Evolutionary conservation across 2,797 vertebrate species (phyloP).

Genomic region (Macroramphosus scolopax): DNA sequence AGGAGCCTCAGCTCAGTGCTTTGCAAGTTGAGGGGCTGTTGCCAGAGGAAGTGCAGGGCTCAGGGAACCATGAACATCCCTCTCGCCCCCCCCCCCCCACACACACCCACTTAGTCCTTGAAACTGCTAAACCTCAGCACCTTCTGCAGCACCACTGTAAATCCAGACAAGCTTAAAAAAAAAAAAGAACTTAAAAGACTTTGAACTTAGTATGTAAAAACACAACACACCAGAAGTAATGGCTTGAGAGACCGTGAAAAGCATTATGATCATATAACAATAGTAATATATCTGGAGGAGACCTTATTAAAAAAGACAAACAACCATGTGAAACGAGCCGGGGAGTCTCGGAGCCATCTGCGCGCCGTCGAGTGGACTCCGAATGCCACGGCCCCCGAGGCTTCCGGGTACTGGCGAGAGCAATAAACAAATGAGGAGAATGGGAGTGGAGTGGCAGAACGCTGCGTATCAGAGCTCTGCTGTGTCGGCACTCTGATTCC

Average conservation of each 20-base stretch:
- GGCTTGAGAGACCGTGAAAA: constrained; percentile 48
- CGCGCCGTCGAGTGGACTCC: constrained; percentile 62
- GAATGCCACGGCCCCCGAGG: constrained; percentile 53
- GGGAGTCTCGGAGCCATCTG: constrained; percentile 58
- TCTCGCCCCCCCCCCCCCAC: constrained; percentile 25
- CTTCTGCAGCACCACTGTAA: constrained; percentile 40
- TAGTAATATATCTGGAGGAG: constrained; percentile 57
- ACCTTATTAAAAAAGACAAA: constrained; percentile 65
- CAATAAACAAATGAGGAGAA: constrained; percentile 76
- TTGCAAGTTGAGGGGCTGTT: constrained; percentile 59
- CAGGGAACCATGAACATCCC: constrained; percentile 66
- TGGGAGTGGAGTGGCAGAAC: constrained; percentile 72
- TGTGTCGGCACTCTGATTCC: constrained; percentile 91
- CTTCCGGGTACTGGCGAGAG: constrained; percentile 56
- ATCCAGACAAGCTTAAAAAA: constrained; percentile 46
- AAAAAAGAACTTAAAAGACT: constrained; percentile 58
- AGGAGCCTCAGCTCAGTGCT: constrained; percentile 63
- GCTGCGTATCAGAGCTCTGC: constrained; percentile 79
- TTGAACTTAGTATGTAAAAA: constrained; percentile 64
- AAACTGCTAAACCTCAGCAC: constrained; percentile 52
- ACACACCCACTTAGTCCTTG: constrained; percentile 38
- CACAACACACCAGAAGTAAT: constrained; percentile 50
- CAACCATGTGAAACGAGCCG: constrained; percentile 45
- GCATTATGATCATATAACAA: constrained; percentile 60
- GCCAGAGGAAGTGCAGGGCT: constrained; percentile 65